phyloP scores from a whole-genome alignment of 2,797 vertebrate genomes.

The Sorex maritimensis region DNA sequence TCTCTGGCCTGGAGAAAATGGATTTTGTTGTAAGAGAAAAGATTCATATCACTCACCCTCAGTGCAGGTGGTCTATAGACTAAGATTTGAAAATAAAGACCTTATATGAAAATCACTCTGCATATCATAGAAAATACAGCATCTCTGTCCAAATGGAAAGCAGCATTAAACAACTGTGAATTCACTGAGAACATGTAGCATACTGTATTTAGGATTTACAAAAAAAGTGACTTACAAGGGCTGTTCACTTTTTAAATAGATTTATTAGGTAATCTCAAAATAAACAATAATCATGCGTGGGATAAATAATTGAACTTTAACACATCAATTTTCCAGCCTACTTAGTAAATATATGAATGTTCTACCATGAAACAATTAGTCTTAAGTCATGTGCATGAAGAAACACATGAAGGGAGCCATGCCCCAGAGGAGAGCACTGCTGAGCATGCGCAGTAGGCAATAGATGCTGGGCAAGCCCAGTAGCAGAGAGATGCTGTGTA shows the following conservation, averaged over 20 bases:
- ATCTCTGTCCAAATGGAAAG: not conserved
- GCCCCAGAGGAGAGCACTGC: no score
- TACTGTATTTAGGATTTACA: not conserved
- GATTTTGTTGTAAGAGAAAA: conserved; percentile 69
- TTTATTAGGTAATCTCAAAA: not conserved
- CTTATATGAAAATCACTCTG: conserved; percentile 42
- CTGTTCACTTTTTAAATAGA: not conserved
- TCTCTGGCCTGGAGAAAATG: no score
- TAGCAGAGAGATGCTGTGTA: no score
- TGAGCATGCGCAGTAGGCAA: no score
- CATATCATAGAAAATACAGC: not conserved
- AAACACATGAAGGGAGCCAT: not conserved
- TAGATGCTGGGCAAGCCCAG: no score
- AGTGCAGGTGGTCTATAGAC: conserved; percentile 45
- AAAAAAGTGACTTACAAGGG: not conserved
- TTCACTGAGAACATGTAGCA: not conserved
- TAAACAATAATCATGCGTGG: not conserved
- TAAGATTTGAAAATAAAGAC: not conserved
- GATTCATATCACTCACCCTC: conserved; percentile 56
- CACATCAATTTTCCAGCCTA: not conserved
- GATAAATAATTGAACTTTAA: not conserved
- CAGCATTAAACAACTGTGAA: not conserved
- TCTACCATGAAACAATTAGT: no score
- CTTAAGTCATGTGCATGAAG: not conserved
- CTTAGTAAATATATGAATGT: not conserved